These are phyloP conservation scores for Ctenosaura bakeri DNA, from an alignment of 2,797 vertebrate genomes.

Conservation along the genomic window DNA sequence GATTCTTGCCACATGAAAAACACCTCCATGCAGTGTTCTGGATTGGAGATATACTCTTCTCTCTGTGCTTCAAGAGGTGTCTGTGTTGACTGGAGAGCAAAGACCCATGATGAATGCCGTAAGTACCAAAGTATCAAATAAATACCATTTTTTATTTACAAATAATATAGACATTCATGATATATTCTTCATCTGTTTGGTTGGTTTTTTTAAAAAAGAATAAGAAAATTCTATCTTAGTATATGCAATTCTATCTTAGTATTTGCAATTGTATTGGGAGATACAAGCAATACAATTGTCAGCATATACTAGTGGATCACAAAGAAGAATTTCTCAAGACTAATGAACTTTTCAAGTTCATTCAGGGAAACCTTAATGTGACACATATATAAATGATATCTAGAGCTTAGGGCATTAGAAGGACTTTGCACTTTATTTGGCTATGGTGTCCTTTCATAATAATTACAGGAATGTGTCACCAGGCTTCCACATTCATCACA, in stretches of 20 bases:
- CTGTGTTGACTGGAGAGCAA: constrained; percentile 80
- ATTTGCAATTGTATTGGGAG: neutral
- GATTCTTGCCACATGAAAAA: constrained; percentile 70
- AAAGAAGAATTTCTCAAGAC: neutral
- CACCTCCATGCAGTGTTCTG: constrained; percentile 68
- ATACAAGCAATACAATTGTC: neutral
- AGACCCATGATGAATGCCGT: constrained; percentile 76
- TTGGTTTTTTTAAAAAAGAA: too few species aligned
- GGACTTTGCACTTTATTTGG: neutral
- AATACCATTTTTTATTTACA: neutral
- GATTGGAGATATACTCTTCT: constrained; percentile 79
- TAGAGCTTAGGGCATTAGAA: neutral
- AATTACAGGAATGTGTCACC: neutral
- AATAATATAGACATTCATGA: constrained; percentile 15
- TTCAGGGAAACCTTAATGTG: neutral
- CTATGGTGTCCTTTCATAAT: neutral
- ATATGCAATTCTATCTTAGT: neutral
- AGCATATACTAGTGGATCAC: neutral
- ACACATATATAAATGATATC: neutral
- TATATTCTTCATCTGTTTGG: neutral
- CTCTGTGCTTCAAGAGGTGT: constrained; percentile 73
- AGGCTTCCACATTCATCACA: neutral
- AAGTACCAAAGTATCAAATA: constrained; percentile 67
- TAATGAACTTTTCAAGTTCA: neutral
- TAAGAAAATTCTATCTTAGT: too few species aligned